These are phyloP conservation scores for Cydia splendana DNA, from an alignment of 1,140 invertebrate genomes.

Conservation along the genomic window DNA sequence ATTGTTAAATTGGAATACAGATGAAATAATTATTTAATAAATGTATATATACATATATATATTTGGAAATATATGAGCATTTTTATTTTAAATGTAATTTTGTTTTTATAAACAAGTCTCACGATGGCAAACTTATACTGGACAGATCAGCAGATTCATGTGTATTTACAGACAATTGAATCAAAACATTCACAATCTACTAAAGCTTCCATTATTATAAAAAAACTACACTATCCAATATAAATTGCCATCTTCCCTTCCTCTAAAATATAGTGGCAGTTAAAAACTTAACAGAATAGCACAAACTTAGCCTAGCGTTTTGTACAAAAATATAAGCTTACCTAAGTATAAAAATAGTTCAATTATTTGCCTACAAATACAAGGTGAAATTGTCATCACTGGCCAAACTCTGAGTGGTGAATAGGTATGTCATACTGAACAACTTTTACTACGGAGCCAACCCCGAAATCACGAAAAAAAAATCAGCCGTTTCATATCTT, in stretches of 20 bases:
- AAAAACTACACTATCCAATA: background rate
- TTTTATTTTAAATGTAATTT: conserved; percentile 52
- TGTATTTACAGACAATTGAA: too few relatives aligned
- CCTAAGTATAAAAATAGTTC: conserved; percentile 27
- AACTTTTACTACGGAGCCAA: too few relatives aligned
- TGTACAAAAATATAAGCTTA: conserved; percentile 24
- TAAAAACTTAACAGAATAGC: background rate
- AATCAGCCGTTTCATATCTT: too few relatives aligned
- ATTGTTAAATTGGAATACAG: conserved; percentile 79
- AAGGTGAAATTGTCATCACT: too few relatives aligned
- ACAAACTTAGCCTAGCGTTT: background rate
- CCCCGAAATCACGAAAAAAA: too few relatives aligned
- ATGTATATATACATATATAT: conserved; percentile 75
- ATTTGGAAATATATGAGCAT: conserved; percentile 69
- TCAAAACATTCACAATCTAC: too few relatives aligned
- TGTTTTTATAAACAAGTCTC: conserved; percentile 18
- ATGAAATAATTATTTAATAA: conserved; percentile 78
- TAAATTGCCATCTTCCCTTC: background rate
- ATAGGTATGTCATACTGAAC: too few relatives aligned
- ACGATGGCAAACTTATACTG: conserved; percentile 5
- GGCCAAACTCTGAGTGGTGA: too few relatives aligned
- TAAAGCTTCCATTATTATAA: background rate
- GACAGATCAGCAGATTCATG: background rate
- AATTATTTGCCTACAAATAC: background rate
- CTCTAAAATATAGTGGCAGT: conserved; percentile 17